Percentiles rank a stretch among this genome's conserved stretches.
phyloP scores from a whole-genome alignment of 1,140 invertebrate species.

The Contarinia nasturtii region DNA sequence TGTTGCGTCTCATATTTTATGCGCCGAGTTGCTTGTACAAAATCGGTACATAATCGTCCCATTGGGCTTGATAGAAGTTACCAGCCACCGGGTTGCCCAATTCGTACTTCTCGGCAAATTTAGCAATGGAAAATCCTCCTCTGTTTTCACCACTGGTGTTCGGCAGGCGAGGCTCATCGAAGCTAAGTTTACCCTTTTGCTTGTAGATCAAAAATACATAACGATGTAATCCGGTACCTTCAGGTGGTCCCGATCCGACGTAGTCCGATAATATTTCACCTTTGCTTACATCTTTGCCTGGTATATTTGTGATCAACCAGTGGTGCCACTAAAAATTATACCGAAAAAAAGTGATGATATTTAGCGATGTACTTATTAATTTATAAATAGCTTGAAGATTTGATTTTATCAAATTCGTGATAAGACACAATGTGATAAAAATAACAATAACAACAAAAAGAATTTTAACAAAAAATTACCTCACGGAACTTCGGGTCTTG shows the following conservation, averaged over 20 bases:
- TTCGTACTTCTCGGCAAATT: constrained; percentile 67
- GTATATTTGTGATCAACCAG: constrained; percentile 84
- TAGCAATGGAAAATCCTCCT: constrained; percentile 54
- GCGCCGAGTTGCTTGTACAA: constrained; percentile 44
- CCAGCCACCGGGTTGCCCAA: constrained; percentile 66
- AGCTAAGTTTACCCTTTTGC: constrained; percentile 27
- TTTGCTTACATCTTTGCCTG: constrained; percentile 44
- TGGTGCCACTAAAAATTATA: constrained; percentile 57
- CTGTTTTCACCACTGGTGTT: constrained; percentile 53
- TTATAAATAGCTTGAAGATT: no score
- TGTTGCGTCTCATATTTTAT: no score
- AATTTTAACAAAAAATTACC: constrained; percentile 4
- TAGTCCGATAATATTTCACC: constrained; percentile 66
- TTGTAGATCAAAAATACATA: constrained; percentile 78
- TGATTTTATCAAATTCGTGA: no score
- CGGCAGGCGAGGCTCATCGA: constrained; percentile 11
- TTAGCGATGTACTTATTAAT: no score
- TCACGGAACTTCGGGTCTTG: constrained; percentile 44
- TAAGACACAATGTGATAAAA: no score
- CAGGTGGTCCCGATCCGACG: constrained; percentile 69
- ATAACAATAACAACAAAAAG: no score
- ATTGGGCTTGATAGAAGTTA: constrained; percentile 79
- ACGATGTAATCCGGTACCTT: constrained; percentile 68
- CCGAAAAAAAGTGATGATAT: no score
- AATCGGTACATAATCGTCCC: constrained; percentile 74